A percentile compares a stretch with the other conserved stretches of the same genome.
These are phyloP conservation scores for Muscicapa adusta DNA, from an alignment of 2,113 vertebrate genomes.

Conservation along the genomic window DNA sequence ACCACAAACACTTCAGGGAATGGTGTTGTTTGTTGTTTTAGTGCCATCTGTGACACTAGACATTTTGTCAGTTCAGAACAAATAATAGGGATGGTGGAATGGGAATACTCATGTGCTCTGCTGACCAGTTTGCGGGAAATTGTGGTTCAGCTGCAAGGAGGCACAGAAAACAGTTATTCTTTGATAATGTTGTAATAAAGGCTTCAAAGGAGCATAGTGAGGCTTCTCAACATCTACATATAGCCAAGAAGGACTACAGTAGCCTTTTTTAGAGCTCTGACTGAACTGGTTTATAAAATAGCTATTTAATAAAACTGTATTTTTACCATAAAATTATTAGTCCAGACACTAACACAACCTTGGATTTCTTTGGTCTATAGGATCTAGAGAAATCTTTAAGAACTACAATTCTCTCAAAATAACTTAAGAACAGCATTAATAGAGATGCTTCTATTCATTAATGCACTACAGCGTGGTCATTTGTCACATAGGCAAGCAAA, in stretches of 20 bases:
- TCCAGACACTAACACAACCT: background rate
- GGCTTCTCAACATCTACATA: background rate
- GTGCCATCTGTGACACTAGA: background rate
- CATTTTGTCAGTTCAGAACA: slow-evolving; percentile 24
- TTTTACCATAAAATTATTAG: background rate
- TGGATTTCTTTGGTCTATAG: background rate
- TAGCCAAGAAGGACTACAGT: background rate
- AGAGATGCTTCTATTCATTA: background rate
- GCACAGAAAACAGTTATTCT: background rate
- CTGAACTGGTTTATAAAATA: background rate
- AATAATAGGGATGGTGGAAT: background rate
- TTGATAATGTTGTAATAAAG: background rate
- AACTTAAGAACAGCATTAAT: background rate
- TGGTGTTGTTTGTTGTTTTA: background rate
- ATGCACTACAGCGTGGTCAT: background rate
- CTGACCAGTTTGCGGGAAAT: background rate
- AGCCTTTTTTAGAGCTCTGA: background rate
- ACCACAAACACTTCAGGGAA: background rate
- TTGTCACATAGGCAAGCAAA: background rate
- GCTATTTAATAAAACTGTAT: background rate
- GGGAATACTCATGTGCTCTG: background rate
- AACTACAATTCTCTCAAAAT: background rate
- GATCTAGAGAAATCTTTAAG: background rate
- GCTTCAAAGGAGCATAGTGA: background rate
- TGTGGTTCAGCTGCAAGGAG: background rate